Conservation (phyloP, 2,113 vertebrate genomes). For the Leucoraja erinaceus region DNA sequence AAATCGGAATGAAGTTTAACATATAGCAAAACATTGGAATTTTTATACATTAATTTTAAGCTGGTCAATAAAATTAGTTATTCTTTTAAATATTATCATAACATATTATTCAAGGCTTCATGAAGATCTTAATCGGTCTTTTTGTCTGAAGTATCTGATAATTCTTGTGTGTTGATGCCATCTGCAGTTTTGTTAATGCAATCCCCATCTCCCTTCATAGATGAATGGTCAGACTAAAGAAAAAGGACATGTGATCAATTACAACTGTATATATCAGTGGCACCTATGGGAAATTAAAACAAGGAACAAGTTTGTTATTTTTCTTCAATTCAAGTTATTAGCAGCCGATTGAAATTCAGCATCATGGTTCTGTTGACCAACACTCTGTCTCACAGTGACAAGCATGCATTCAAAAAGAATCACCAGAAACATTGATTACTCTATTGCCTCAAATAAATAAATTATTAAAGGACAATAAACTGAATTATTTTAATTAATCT, state of each 20-base stretch:
- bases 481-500: background rate
- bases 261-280: background rate
- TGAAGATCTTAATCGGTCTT: conserved; percentile 60
- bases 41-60: background rate
- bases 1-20: background rate
- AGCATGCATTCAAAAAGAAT: background rate
- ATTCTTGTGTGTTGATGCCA: conserved; percentile 49
- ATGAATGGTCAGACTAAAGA: background rate
- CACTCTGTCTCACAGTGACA: background rate
- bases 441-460: background rate
- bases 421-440: background rate
- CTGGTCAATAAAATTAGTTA: background rate
- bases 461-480: background rate
- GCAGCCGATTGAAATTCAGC: background rate
- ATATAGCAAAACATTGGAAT: background rate
- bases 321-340: background rate
- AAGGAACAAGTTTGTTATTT: background rate
- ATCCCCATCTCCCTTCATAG: background rate
- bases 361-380: background rate
- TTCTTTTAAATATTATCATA: background rate
- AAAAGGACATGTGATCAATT: background rate
- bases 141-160: conserved; percentile 57
- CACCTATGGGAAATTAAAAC: background rate
- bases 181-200: conserved; percentile 48
- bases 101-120: conserved; percentile 18